Evolutionary conservation across 2,888 invertebrate genomes (phyloP).

Genomic region (Parnassius mnemosyne): DNA sequence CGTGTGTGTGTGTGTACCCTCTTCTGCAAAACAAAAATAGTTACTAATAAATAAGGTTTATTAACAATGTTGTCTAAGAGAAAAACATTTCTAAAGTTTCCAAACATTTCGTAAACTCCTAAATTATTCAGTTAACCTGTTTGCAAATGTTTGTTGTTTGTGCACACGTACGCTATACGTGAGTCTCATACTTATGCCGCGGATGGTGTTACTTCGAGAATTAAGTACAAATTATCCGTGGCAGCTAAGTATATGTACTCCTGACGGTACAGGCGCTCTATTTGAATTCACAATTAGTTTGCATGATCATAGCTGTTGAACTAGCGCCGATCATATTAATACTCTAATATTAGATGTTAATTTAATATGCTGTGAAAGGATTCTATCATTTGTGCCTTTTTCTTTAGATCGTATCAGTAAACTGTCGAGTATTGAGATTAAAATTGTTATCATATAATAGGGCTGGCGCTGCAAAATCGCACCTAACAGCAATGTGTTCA

Average conservation of each 20-base stretch:
- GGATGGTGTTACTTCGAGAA: conserved; percentile 20
- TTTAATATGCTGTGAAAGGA: too few species aligned
- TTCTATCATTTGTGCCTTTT: too few species aligned
- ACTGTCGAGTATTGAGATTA: too few species aligned
- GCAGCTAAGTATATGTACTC: conserved; percentile 9
- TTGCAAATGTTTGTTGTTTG: conserved; percentile 24
- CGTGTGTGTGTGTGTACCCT: too few species aligned
- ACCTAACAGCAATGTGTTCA: too few species aligned
- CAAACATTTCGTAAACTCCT: conserved; percentile 1
- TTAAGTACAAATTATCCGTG: conserved; percentile 24
- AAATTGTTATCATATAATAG: too few species aligned
- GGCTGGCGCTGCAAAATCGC: too few species aligned
- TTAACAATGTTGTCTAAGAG: too few species aligned
- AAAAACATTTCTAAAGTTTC: not conserved
- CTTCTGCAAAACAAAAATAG: too few species aligned
- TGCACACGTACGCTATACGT: conserved; percentile 8
- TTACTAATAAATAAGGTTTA: too few species aligned
- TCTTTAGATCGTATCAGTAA: too few species aligned
- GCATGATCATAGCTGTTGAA: conserved; percentile 3
- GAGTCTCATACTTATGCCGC: conserved; percentile 12
- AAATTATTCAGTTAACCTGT: conserved; percentile 24
- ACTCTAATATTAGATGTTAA: not conserved
- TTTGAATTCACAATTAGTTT: conserved; percentile 20
- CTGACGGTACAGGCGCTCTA: conserved; percentile 4
- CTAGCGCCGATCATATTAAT: not conserved